These are phyloP conservation scores for Euthynnus affinis DNA, from an alignment of 2,797 vertebrate species.

Conservation along the genomic window DNA sequence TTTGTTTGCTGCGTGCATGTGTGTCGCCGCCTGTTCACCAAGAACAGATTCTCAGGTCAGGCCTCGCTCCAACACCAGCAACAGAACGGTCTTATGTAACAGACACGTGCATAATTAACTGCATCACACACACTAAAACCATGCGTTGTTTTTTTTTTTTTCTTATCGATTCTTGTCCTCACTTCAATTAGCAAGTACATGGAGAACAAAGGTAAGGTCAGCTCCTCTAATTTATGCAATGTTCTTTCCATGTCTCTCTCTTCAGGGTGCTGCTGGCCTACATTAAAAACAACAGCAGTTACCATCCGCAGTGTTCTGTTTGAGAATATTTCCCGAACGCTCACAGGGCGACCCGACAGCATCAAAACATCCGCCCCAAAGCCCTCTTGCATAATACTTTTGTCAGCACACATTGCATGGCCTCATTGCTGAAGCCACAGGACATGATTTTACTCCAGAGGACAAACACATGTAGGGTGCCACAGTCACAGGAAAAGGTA, in stretches of 20 bases:
- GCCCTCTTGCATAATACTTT: slow-evolving; percentile 55
- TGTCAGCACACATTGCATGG: slow-evolving; percentile 44
- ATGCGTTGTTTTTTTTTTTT: background rate
- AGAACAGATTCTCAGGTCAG: slow-evolving; percentile 11
- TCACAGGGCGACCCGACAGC: slow-evolving; percentile 40
- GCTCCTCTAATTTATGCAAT: slow-evolving; percentile 49
- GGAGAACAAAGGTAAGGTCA: slow-evolving; percentile 46
- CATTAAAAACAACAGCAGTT: slow-evolving; percentile 49
- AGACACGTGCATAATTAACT: slow-evolving; percentile 27
- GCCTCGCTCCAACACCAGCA: slow-evolving; percentile 15
- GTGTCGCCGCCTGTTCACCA: slow-evolving; percentile 1
- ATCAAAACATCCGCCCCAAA: slow-evolving; percentile 49
- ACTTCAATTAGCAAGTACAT: background rate
- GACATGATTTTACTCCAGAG: slow-evolving; percentile 29
- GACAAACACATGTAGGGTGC: slow-evolving; percentile 24
- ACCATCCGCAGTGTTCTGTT: slow-evolving; percentile 23
- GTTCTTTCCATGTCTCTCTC: slow-evolving; percentile 37
- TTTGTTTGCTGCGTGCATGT: background rate
- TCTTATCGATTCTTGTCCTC: slow-evolving; percentile 2
- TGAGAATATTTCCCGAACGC: slow-evolving; percentile 17
- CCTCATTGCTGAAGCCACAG: slow-evolving; percentile 40
- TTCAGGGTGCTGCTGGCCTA: slow-evolving; percentile 52
- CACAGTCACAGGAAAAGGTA: background rate
- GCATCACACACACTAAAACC: slow-evolving; percentile 3
- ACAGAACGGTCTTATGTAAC: slow-evolving; percentile 22